Percentiles rank a stretch among this genome's conserved stretches.
Conservation (phyloP, 2,888 invertebrate genomes). For the Stenoptilia bipunctidactyla region DNA sequence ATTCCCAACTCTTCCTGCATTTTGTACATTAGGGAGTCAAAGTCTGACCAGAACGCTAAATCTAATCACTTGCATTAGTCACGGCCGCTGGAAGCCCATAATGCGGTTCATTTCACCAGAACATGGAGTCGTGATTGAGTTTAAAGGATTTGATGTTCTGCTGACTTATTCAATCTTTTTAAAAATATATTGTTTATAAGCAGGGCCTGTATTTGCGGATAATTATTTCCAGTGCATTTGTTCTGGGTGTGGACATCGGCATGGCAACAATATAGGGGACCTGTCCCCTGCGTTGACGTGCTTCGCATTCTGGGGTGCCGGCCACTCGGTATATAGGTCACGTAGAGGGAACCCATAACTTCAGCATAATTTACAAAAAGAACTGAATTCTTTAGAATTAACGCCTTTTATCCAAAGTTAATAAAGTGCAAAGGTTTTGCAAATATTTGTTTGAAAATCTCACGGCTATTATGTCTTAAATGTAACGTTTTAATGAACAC, state of each 20-base stretch:
- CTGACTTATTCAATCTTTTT: no score
- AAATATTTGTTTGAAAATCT: no score
- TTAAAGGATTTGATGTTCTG: conserved; percentile 22
- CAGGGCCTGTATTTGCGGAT: not conserved
- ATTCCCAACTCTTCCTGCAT: not conserved
- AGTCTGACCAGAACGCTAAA: conserved; percentile 51
- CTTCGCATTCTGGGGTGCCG: conserved; percentile 25
- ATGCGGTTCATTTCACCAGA: conserved; percentile 59
- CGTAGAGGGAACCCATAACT: conserved; percentile 30
- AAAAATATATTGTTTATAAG: no score
- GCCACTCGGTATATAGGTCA: conserved; percentile 38
- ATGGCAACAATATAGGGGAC: not conserved
- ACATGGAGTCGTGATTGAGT: conserved; percentile 36
- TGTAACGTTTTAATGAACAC: conserved; percentile 29
- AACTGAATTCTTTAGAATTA: conserved; percentile 12
- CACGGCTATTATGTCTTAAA: conserved; percentile 9
- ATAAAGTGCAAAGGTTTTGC: no score
- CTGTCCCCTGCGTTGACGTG: conserved; percentile 22
- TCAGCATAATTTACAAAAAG: conserved; percentile 29
- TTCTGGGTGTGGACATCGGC: conserved; percentile 1
- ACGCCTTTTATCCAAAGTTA: no score
- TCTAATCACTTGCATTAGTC: conserved; percentile 64
- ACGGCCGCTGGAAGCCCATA: conserved; percentile 49
- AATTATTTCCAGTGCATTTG: not conserved
- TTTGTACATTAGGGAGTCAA: conserved; percentile 26